Conservation (phyloP, 1,140 invertebrate species). For the Drosophila rufa region DNA sequence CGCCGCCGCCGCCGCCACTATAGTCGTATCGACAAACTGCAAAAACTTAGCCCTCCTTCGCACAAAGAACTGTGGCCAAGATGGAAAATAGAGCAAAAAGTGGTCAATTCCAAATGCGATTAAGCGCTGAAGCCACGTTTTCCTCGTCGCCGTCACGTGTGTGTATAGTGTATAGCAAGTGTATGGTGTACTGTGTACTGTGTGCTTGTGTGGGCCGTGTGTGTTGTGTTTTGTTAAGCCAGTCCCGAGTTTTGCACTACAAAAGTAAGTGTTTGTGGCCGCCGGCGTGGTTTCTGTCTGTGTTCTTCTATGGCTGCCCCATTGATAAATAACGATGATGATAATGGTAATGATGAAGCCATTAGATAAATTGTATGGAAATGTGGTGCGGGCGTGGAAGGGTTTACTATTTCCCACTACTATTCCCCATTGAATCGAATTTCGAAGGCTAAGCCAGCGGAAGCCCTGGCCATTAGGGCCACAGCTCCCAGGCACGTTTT, state of each 20-base stretch:
- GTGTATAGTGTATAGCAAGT: background rate
- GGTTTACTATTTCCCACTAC: background rate
- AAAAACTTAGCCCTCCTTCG: slow-evolving; percentile 24
- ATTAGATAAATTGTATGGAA: slow-evolving; percentile 35
- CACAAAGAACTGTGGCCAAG: slow-evolving; percentile 10
- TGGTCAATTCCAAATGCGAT: slow-evolving; percentile 66
- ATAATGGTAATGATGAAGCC: slow-evolving; percentile 33
- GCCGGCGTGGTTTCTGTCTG: slow-evolving; percentile 29
- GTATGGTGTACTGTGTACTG: background rate
- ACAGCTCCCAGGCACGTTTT: background rate
- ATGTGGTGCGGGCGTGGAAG: background rate
- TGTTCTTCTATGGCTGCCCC: slow-evolving; percentile 69
- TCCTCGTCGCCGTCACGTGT: slow-evolving; percentile 42
- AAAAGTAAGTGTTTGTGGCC: slow-evolving; percentile 47
- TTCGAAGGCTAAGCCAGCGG: slow-evolving; percentile 6
- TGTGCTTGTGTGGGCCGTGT: slow-evolving; percentile 20
- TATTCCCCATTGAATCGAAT: background rate
- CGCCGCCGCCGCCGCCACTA: background rate
- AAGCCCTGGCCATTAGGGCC: slow-evolving; percentile 14
- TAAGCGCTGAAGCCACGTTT: slow-evolving; percentile 63
- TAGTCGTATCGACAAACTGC: slow-evolving; percentile 28
- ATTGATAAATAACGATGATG: slow-evolving; percentile 41
- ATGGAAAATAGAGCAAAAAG: slow-evolving; percentile 39
- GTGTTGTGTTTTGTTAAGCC: slow-evolving; percentile 79
- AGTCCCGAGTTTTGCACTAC: slow-evolving; percentile 40